Evolutionary conservation across 2,888 invertebrate species (phyloP).

Genomic region (Myopa testacea): DNA sequence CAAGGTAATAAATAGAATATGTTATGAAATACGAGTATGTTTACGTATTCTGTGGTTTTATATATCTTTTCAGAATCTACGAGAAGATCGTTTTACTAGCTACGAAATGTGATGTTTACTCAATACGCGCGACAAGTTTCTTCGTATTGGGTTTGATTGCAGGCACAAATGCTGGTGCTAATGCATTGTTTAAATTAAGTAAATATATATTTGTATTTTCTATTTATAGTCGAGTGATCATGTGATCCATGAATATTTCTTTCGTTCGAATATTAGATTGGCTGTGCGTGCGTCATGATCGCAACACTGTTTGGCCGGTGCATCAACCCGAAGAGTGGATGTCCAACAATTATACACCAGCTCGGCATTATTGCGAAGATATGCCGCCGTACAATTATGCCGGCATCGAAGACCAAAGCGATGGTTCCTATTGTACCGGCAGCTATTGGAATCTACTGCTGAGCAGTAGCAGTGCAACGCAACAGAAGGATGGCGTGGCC

Average conservation of each 20-base stretch:
- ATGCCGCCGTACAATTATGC: conserved; percentile 66
- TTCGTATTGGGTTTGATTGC: conserved; percentile 84
- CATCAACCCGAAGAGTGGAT: conserved; percentile 76
- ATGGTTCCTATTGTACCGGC: conserved; percentile 63
- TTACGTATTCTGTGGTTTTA: not conserved
- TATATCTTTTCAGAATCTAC: conserved; percentile 57
- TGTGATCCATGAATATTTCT: conserved; percentile 14
- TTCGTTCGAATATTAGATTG: conserved; percentile 70
- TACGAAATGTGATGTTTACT: conserved; percentile 84
- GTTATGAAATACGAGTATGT: too few species aligned
- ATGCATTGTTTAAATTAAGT: conserved; percentile 79
- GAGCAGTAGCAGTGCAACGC: conserved; percentile 48
- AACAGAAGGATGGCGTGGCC: conserved; percentile 45
- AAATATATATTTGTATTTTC: conserved; percentile 52
- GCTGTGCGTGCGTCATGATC: conserved; percentile 81
- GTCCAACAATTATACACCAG: conserved; percentile 67
- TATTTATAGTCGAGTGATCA: not conserved
- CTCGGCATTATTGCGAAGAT: conserved; percentile 67
- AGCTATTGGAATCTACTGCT: conserved; percentile 64
- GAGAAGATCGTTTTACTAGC: conserved; percentile 75
- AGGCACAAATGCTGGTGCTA: conserved; percentile 85
- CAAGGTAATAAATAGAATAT: conserved; percentile 54
- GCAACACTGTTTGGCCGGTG: conserved; percentile 82
- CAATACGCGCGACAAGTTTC: conserved; percentile 89
- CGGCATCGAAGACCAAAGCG: conserved; percentile 66